Base-by-base conservation (phyloP, 2,888 invertebrate species). In the Hypolimnas misippus region DNA sequence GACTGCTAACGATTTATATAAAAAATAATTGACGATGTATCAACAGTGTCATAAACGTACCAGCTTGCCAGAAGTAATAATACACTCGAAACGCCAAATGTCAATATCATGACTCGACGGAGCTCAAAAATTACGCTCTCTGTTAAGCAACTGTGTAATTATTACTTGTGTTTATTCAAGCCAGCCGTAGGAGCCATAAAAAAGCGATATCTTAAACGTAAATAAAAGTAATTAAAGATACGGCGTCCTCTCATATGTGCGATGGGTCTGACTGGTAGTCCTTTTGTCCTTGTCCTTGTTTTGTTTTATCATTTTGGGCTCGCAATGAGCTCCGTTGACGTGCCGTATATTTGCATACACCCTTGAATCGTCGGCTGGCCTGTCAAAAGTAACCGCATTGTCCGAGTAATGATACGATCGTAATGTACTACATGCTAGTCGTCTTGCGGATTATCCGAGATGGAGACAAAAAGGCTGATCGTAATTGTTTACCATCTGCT, bases 271-370 rank as follows among this genome's bases (percentile, higher is more conserved):
- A 72, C 53, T 55, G 56, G 65, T 69, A 73, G 74, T 78, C 76
- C 77, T 78, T 80, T 77, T 78, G 78, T 78, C 76, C 76, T 79
- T 80, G 76, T 73, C 70, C 69, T 62, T 70, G 63, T 70, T 77
- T 73, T 70, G 76, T 74, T 70, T 76, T 79, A 38, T 76, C 70
- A 79, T 83, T 84, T 83, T 79, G 79, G 79, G 75, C 71, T 73
- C 72, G 78, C 80, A 78, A 77, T 82, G 76, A 76, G 76, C 78
- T 83, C 82, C 82, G 84, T 82, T 83, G 82, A 82, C 73, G 78
- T 82, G 83, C 79, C 76, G 76, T 73, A 70, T 79, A 87, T 88
- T 87, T 88, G 79, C 86, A 86, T 87, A 83, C 81, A 81, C 79
- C 84, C 82, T 86, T 85, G 83, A 78, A 75, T 80, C 78, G 73